Conservation (phyloP, 2,113 vertebrate species). For the Oncorhynchus nerka region DNA sequence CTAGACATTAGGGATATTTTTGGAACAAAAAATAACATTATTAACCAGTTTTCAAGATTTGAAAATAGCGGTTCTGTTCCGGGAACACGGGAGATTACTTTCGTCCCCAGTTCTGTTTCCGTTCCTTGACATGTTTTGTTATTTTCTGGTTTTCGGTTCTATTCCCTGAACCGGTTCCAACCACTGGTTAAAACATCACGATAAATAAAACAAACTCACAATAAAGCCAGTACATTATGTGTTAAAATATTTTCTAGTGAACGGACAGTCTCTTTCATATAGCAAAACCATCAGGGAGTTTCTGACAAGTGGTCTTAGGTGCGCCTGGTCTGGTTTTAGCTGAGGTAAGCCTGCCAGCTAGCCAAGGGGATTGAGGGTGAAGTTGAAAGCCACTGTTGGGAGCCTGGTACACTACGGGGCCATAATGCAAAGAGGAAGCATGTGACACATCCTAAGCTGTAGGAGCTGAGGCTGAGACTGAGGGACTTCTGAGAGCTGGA, state of each 20-base stretch:
- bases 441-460: constrained; percentile 71
- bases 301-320: background rate
- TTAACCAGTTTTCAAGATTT: too few relatives aligned
- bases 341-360: constrained; percentile 28
- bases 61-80: too few relatives aligned
- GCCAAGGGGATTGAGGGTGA: constrained; percentile 61
- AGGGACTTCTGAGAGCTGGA: constrained; percentile 47
- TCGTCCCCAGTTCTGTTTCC: too few relatives aligned
- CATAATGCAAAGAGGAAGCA: constrained; percentile 76
- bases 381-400: constrained; percentile 59
- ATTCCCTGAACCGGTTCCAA: too few relatives aligned
- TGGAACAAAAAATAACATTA: too few relatives aligned
- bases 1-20: too few relatives aligned
- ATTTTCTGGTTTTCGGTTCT: too few relatives aligned
- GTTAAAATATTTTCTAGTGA: background rate
- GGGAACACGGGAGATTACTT: too few relatives aligned
- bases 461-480: constrained; percentile 28
- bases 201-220: background rate
- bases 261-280: background rate
- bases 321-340: constrained; percentile 32
- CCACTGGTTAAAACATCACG: background rate
- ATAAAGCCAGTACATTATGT: background rate
- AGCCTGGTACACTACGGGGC: constrained; percentile 70
- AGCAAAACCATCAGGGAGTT: constrained; percentile 8
- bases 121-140: too few relatives aligned